phyloP scores from a whole-genome alignment of 1,140 invertebrate genomes.

The Gryllus bimaculatus region DNA sequence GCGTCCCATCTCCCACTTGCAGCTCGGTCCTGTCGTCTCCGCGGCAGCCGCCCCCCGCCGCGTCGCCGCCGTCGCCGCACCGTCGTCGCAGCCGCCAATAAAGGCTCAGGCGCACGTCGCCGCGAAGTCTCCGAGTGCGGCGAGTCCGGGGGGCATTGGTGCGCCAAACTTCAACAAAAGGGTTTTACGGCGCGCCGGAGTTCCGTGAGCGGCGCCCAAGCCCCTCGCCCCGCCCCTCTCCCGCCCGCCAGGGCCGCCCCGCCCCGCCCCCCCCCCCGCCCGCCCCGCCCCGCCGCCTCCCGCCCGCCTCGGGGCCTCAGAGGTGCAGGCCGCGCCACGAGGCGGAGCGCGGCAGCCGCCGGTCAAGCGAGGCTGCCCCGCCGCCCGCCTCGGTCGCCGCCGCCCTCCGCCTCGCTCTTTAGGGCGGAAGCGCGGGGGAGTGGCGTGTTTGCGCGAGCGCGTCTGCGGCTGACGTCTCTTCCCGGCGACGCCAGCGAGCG shows the following conservation, averaged over 20 bases:
- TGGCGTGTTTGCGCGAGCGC: conserved; percentile 1
- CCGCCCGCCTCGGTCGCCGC: too few species aligned
- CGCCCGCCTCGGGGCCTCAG: too few species aligned
- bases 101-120: neutral
- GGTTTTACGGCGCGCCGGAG: neutral
- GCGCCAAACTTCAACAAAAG: neutral
- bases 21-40: neutral
- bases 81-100: neutral
- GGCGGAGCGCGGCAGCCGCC: neutral
- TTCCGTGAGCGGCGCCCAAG: neutral
- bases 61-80: too few species aligned
- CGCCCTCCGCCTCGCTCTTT: too few species aligned
- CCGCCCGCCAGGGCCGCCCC: too few species aligned
- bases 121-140: neutral
- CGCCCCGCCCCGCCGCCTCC: too few species aligned
- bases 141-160: neutral
- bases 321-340: too few species aligned
- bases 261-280: too few species aligned
- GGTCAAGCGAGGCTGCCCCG: too few species aligned
- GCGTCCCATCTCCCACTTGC: neutral
- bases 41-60: too few species aligned
- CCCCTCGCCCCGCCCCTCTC: neutral
- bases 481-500: neutral
- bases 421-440: neutral
- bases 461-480: neutral